A percentile compares a stretch with the other conserved stretches of the same genome.
phyloP scores from a whole-genome alignment of 2,888 invertebrate species.

The Anoncus sp. region DNA sequence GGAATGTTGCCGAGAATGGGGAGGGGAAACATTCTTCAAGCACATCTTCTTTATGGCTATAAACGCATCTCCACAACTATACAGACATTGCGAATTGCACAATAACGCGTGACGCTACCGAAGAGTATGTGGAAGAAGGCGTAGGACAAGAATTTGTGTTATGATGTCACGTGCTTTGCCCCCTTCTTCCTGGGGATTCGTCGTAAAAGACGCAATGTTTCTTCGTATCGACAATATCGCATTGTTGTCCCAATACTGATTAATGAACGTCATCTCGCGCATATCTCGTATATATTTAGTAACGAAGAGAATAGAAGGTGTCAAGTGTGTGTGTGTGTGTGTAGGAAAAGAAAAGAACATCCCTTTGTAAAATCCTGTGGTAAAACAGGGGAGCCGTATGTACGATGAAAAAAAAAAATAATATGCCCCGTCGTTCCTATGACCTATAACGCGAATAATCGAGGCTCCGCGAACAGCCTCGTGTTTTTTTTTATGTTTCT shows the following conservation, averaged over 20 bases:
- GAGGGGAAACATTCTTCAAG: too few relatives aligned
- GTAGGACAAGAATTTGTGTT: conserved; percentile 67
- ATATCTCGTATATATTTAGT: neutral
- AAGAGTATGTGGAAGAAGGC: conserved; percentile 45
- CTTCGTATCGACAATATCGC: conserved; percentile 40
- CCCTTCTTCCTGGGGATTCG: conserved; percentile 14
- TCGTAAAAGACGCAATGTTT: conserved; percentile 10
- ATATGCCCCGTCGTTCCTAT: conserved; percentile 45
- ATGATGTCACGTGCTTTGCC: conserved; percentile 52
- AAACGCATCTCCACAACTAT: neutral
- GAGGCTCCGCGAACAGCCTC: conserved; percentile 20
- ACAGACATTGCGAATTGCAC: conserved; percentile 9
- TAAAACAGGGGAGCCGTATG: neutral
- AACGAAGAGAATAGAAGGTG: neutral
- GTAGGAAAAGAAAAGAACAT: neutral
- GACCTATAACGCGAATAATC: conserved; percentile 55
- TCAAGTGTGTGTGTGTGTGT: neutral
- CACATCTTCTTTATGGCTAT: too few relatives aligned
- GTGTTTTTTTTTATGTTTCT: conserved; percentile 22
- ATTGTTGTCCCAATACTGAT: conserved; percentile 60
- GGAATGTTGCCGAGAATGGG: neutral
- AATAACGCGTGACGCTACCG: neutral
- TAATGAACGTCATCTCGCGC: conserved; percentile 36
- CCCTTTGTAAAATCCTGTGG: conserved; percentile 1
- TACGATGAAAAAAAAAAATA: conserved; percentile 13